Base-by-base conservation (phyloP, 2,797 vertebrate genomes). In the Lepidocolaptes lacrymiger region DNA sequence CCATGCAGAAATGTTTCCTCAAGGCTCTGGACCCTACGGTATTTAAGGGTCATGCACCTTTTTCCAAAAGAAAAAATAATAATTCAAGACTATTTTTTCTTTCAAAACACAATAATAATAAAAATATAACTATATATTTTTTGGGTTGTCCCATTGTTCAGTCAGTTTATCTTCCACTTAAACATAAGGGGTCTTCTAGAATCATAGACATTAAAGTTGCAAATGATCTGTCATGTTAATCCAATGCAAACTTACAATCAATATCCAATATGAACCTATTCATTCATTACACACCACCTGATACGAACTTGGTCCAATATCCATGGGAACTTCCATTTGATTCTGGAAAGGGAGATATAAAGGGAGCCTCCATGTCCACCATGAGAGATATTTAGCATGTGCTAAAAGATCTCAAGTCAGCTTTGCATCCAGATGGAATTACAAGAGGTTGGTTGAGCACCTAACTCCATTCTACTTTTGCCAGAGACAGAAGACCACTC, bases 101-200 rank as follows among this genome's bases (percentile, higher is more conserved):
- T 61, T 2, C 3, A n/a, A 63, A 83, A 20, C 41, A 2, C 8
- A 55, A 23, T 2, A 14, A 34, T 36, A 59, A 43, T 24, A 16
- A 64, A 58, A 5, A 3, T 9, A 24, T 21, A 36, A 43, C 17
- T 4, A 19, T 23, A 19, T 28, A 9, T 58, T 72, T 90, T 66
- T n/a, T 3, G 1, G 1, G 2, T 24, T 71, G 10, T 71, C 4
- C 2, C 3, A 21, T 10, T 52, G 3, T 14, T 56, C 4, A 22
- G 12, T 56, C 15, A 62, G 62, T 55, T 85, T 9, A 49, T 3
- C 37, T 91, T 92, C 15, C 26, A 76, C 3, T 51, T 66, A 46
- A 44, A 3, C 3, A 16, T 26, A 72, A 90, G 6, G 4, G 3
- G 11, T 55, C 51, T 69, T 90, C 52, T 76, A 73, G 39, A 93